Percentiles rank a stretch among this genome's conserved stretches.
Conservation (phyloP, 2,113 vertebrate genomes). For the Corvus hawaiiensis region DNA sequence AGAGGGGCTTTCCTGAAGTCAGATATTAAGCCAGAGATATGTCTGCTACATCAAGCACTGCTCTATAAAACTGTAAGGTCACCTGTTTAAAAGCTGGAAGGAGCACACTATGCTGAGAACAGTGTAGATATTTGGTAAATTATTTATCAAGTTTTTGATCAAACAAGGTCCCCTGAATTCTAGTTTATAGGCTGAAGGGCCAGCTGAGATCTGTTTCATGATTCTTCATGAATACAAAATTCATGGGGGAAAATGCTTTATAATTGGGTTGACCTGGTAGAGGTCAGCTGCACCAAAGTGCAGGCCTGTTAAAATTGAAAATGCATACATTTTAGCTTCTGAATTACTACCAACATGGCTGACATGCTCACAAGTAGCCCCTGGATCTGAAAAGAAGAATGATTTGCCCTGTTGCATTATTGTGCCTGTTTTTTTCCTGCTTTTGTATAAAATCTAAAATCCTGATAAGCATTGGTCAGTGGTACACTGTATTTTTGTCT, state of each 20-base stretch:
- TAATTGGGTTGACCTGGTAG: neutral
- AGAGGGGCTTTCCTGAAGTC: neutral
- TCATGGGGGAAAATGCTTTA: neutral
- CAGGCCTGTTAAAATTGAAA: neutral
- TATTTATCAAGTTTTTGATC: neutral
- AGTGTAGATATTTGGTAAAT: neutral
- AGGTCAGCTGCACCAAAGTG: neutral
- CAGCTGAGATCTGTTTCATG: neutral
- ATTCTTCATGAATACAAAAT: neutral
- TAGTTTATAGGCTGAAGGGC: neutral
- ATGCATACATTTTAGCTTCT: neutral
- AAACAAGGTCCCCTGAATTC: neutral
- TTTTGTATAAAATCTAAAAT: neutral
- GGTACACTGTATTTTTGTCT: neutral
- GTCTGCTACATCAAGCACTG: neutral
- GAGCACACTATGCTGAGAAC: neutral
- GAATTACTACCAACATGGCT: neutral
- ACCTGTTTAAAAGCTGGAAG: neutral
- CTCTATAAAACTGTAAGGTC: neutral
- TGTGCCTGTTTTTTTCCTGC: neutral
- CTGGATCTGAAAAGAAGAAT: neutral
- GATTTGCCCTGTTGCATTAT: neutral
- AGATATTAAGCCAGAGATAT: neutral
- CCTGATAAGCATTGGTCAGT: neutral
- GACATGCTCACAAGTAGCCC: neutral